These are phyloP conservation scores for Thera obeliscata DNA, from an alignment of 2,888 invertebrate species.

Conservation along the genomic window DNA sequence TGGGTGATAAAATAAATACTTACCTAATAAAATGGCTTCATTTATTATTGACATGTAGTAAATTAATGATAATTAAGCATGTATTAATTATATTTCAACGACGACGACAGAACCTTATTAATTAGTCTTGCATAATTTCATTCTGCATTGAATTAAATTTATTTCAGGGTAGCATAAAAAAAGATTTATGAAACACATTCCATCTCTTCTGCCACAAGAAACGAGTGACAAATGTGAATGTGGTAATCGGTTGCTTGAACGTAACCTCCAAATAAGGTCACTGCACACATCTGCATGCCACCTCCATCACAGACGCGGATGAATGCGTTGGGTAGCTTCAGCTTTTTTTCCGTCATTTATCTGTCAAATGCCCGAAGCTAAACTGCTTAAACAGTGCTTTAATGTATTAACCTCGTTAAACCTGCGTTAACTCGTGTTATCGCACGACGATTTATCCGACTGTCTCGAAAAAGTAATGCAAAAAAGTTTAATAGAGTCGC, in stretches of 20 bases:
- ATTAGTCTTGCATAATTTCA: too few relatives aligned
- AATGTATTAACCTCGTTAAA: conserved; percentile 80
- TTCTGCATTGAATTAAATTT: too few relatives aligned
- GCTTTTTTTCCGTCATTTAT: conserved; percentile 42
- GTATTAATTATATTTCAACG: too few relatives aligned
- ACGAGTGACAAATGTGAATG: too few relatives aligned
- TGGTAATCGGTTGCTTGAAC: too few relatives aligned
- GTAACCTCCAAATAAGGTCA: neutral
- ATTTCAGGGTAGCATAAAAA: too few relatives aligned
- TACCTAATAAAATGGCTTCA: too few relatives aligned
- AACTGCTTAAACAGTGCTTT: conserved; percentile 68
- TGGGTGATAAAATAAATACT: neutral
- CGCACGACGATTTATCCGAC: conserved; percentile 73
- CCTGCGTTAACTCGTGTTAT: conserved; percentile 75
- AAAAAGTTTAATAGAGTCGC: conserved; percentile 76
- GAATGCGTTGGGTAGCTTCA: neutral
- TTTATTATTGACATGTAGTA: too few relatives aligned
- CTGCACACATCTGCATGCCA: neutral
- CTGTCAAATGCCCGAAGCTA: conserved; percentile 57
- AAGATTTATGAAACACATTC: too few relatives aligned
- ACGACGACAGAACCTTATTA: too few relatives aligned
- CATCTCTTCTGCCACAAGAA: too few relatives aligned
- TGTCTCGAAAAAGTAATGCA: conserved; percentile 64
- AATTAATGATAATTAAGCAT: too few relatives aligned
- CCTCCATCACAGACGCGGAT: neutral